A percentile compares a stretch with the other conserved stretches of the same genome.
These are phyloP conservation scores for Drosophila bocqueti DNA, from an alignment of 1,140 invertebrate genomes.

Conservation along the genomic window DNA sequence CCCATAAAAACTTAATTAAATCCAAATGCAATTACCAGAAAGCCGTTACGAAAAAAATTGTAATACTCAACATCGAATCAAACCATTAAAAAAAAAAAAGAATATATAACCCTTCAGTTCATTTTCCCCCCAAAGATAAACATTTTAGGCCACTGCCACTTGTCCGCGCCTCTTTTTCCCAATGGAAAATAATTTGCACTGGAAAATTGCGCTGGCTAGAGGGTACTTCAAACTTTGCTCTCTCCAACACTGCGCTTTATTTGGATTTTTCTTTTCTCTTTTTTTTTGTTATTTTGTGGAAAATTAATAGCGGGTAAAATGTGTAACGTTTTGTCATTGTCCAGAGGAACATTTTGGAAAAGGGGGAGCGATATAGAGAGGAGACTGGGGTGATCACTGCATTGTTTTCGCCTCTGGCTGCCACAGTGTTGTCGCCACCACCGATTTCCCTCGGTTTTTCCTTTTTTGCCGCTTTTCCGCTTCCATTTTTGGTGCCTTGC, in stretches of 20 bases:
- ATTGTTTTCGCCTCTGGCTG: constrained; percentile 33
- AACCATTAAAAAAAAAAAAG: not conserved
- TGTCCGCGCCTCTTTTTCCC: constrained; percentile 3
- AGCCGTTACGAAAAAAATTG: not conserved
- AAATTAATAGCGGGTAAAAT: constrained; percentile 78
- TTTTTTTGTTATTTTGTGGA: constrained; percentile 41
- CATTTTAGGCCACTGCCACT: constrained; percentile 12
- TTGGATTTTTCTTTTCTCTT: constrained; percentile 15
- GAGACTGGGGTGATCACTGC: constrained; percentile 1
- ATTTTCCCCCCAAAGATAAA: constrained; percentile 1
- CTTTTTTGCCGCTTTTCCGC: not conserved
- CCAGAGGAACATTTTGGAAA: constrained; percentile 1
- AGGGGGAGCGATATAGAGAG: no score
- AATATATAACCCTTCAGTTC: not conserved
- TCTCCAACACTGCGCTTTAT: constrained; percentile 28
- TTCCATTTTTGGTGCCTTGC: constrained; percentile 10
- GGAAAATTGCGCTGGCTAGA: constrained; percentile 18
- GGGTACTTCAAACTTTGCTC: constrained; percentile 33
- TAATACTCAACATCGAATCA: constrained; percentile 1
- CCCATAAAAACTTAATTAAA: not conserved
- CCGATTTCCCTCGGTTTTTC: not conserved
- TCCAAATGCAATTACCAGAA: constrained; percentile 3
- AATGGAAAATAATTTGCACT: constrained; percentile 26
- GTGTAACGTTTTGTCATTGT: constrained; percentile 75
- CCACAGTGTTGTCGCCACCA: not conserved